Evolutionary conservation across 2,888 invertebrate genomes (phyloP), one percentile per base, ranked within the genome.

Genomic region (Pilophorus perplexus): DNA sequence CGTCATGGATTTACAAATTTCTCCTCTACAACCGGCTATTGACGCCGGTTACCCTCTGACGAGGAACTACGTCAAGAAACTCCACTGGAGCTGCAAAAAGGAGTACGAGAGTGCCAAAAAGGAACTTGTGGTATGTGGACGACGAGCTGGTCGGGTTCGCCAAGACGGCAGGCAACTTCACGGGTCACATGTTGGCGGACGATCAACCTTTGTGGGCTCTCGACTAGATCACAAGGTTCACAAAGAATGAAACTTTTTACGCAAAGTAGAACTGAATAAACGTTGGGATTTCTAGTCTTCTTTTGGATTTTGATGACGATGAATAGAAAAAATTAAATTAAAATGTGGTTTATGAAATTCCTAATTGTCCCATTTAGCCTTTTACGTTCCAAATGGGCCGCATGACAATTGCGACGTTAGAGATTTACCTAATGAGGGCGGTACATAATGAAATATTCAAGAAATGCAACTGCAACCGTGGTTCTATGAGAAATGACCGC

Each of bases 11-110:
- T 72, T 89, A 88, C 73, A 80, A 82, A 75, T 84, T 92, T 14
- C 81, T 94, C 46, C 82, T 93, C 68, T 95, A 94, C 76, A 93
- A 87, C 75, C 95, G 95, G 95, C 96, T 76, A 88, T 95, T 12
- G 91, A 93, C 70, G 89, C 93, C 0, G 91, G 93, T 0, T 91
- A 92, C 77, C 91, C 93, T 0, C 75, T 91, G 55, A 93, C 93
- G 0, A 82, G 88, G 18, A 88, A 88, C 75, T 93, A 89, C 76
- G 78, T 95, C 27, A 80, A 83, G 70, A 81, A 84, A 59, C 79
- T 93, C 1, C 81, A 86, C 46, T 93, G 91, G 79, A 81, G 79
- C 20, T 85, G 82, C 0, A 79, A 85, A 0, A 81, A 80, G 2
- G 80, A 82, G 1, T 93, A 90, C 76, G 84, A 83, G 73, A 79